These are phyloP conservation scores for Eira barbara DNA, from an alignment of 2,113 vertebrate genomes.

Conservation along the genomic window DNA sequence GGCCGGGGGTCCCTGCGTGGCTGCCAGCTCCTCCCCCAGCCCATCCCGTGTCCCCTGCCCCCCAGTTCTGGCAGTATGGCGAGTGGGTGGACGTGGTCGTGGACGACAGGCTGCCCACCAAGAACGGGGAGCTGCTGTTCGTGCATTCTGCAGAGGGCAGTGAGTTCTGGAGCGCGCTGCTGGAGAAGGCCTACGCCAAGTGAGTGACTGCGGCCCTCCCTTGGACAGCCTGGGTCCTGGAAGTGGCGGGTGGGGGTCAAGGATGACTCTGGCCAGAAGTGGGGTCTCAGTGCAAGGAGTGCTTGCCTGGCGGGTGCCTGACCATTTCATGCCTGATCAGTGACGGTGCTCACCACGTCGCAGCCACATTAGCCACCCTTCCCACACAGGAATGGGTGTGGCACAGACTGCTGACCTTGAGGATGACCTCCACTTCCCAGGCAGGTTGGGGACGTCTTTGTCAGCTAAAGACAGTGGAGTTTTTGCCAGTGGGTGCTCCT, in stretches of 20 bases:
- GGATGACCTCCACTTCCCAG: neutral
- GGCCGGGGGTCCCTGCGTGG: neutral
- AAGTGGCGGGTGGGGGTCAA: neutral
- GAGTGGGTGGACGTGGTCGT: conserved; percentile 97
- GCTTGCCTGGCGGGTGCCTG: too few species aligned
- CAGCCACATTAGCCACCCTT: neutral
- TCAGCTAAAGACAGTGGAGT: neutral
- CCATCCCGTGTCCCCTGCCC: neutral
- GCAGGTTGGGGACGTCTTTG: neutral
- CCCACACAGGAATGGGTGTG: neutral
- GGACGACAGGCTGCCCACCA: conserved; percentile 93
- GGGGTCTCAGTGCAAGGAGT: neutral
- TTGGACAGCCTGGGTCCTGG: neutral
- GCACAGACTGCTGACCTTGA: neutral
- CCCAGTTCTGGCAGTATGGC: conserved; percentile 95
- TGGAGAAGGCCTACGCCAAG: conserved; percentile 98
- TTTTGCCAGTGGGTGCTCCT: neutral
- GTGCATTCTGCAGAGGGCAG: conserved; percentile 91
- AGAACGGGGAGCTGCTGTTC: conserved; percentile 90
- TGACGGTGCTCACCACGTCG: neutral
- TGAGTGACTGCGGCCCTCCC: conserved; percentile 72
- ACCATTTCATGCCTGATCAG: fast-evolving
- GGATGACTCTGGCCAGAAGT: neutral
- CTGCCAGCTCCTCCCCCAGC: neutral
- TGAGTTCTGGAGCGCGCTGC: conserved; percentile 95